A percentile compares a stretch with the other conserved stretches of the same genome.
Conservation (phyloP, 2,888 invertebrate species). For the Orthosia gothica region DNA sequence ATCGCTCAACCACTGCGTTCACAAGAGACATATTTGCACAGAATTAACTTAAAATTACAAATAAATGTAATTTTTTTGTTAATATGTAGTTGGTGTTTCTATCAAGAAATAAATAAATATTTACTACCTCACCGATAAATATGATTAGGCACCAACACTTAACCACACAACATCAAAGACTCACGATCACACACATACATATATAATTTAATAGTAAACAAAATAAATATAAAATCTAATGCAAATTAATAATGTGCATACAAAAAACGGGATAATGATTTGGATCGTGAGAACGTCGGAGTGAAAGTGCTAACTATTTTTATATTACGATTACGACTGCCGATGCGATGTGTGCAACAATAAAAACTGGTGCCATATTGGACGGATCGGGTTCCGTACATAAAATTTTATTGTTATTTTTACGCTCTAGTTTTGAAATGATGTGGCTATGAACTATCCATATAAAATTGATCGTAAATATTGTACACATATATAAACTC, state of each 20-base stretch:
- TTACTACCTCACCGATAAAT: slow-evolving; percentile 30
- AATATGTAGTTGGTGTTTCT: too few species aligned
- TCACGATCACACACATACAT: slow-evolving; percentile 20
- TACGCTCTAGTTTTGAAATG: slow-evolving; percentile 18
- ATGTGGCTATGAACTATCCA: neutral
- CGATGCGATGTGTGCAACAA: slow-evolving; percentile 53
- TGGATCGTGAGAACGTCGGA: slow-evolving; percentile 69
- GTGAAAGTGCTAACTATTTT: slow-evolving; percentile 72
- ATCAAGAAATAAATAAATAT: too few species aligned
- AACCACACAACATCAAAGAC: slow-evolving; percentile 19
- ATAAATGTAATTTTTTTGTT: too few species aligned
- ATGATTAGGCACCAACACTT: slow-evolving; percentile 19
- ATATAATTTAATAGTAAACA: slow-evolving; percentile 55
- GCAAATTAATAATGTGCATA: slow-evolving; percentile 70
- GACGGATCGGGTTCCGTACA: slow-evolving; percentile 49
- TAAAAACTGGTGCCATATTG: slow-evolving; percentile 59
- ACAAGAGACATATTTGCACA: too few species aligned
- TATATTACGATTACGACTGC: slow-evolving; percentile 55
- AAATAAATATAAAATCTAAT: slow-evolving; percentile 66
- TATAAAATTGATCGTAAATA: neutral
- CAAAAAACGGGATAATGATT: slow-evolving; percentile 69
- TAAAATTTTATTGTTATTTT: slow-evolving; percentile 36
- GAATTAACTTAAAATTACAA: too few species aligned
- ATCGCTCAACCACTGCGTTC: too few species aligned
- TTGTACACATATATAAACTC: neutral